Evolutionary conservation across 2,113 vertebrate genomes (phyloP), one percentile per base, ranked within the genome.

Genomic region (Cephalophus harveyi): DNA sequence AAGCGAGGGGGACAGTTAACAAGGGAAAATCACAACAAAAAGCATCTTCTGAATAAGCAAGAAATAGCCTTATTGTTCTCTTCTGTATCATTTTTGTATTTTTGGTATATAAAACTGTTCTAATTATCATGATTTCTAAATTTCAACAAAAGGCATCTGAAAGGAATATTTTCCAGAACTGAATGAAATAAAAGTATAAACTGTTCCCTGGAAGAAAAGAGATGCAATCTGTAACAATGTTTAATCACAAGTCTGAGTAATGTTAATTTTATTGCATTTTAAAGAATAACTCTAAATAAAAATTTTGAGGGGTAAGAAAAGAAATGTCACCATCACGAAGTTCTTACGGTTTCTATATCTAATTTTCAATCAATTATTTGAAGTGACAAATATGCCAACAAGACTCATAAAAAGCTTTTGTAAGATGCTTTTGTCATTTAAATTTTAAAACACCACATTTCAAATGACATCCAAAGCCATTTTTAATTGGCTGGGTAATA

Each of bases 381-480:
- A 96, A 90, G 21, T 98, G 60, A 89, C 78, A 88, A 93, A 88
- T 85, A 94, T 48, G 50, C n/a, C 91, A 60, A 94, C 93, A 97
- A 96, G 10, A 43, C 7, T 16, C 82, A 92, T 87, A 59, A 92
- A 93, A 83, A 67, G 54, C 82, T 43, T 50, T 89, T n/a, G n/a
- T 76, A 97, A 97, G 84, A 95, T 91, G 93, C 54, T 95, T 95
- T 96, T 91, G 91, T 97, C 88, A 95, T 92, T 98, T 97, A 97
- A 97, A 98, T 87, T 91, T 89, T 1, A 92, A 95, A 6, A 4
- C 30, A 62, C 43, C 54, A 83, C 85, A 96, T 82, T 98, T 89
- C 67, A 89, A 98, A 3, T 59, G 90, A 84, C 11, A 46, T 62
- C 90, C 50, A 97, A 89, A 90, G 86, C 60, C 90, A 97, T 79